phyloP scores from a whole-genome alignment of 2,113 vertebrate species.

The Salvelinus alpinus region DNA sequence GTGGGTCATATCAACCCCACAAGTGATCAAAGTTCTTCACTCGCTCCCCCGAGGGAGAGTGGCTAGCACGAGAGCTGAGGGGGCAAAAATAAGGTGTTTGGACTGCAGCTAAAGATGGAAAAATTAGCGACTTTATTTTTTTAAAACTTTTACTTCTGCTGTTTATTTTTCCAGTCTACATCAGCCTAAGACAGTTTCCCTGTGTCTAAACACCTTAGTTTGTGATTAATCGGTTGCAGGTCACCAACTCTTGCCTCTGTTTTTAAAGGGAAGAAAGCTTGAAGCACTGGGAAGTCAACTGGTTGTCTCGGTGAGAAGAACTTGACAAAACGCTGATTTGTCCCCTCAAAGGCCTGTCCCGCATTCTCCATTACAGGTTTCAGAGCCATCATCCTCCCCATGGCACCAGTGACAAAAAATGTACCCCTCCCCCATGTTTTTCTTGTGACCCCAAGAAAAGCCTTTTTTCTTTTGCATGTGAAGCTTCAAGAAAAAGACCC shows the following conservation, averaged over 20 bases:
- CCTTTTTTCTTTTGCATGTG: constrained; percentile 48
- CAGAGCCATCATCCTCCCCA: constrained; percentile 10
- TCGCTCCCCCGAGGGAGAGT: too few relatives aligned
- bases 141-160: background rate
- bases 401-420: constrained; percentile 20
- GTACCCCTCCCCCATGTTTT: constrained; percentile 10
- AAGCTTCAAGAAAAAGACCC: constrained; percentile 17
- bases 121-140: background rate
- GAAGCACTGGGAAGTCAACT: constrained; percentile 80
- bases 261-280: constrained; percentile 79
- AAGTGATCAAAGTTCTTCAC: too few relatives aligned
- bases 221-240: constrained; percentile 36
- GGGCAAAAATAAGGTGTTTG: too few relatives aligned
- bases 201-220: constrained; percentile 33
- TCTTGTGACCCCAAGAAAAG: background rate
- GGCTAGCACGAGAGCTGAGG: too few relatives aligned
- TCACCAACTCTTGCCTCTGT: constrained; percentile 65
- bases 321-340: constrained; percentile 44
- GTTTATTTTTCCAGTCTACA: constrained; percentile 12
- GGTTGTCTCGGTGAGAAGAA: constrained; percentile 77
- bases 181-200: constrained; percentile 20
- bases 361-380: constrained; percentile 35
- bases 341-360: constrained; percentile 31
- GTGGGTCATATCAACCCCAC: too few relatives aligned
- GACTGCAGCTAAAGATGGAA: background rate